Conservation (phyloP, 1,140 invertebrate species). For the Drosophila subobscura region DNA sequence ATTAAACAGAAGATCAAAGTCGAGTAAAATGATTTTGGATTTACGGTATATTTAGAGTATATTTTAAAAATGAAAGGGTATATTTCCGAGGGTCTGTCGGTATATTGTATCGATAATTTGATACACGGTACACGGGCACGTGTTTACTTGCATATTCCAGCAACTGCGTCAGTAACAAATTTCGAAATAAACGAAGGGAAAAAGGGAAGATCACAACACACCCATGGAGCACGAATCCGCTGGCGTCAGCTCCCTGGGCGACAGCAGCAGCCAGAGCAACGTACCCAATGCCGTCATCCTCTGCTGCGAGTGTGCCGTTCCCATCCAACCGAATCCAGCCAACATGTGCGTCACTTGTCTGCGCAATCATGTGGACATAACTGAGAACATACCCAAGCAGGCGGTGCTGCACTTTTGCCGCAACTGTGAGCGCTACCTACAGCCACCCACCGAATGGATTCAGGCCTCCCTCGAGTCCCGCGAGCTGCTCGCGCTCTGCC, state of each 20-base stretch:
- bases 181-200: constrained; percentile 7
- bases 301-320: constrained; percentile 92
- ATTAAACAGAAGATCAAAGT: too few species aligned
- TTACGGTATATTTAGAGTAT: too few species aligned
- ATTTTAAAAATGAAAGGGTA: too few species aligned
- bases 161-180: constrained; percentile 26
- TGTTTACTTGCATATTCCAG: constrained; percentile 50
- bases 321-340: constrained; percentile 96
- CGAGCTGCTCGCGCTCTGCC: constrained; percentile 95
- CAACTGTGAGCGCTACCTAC: constrained; percentile 96
- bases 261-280: constrained; percentile 8
- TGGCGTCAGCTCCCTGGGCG: constrained; percentile 46
- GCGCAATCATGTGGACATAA: constrained; percentile 95
- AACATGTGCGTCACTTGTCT: constrained; percentile 99
- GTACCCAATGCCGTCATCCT: constrained; percentile 55
- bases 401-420: constrained; percentile 94
- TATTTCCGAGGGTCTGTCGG: too few species aligned
- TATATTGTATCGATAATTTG: too few species aligned
- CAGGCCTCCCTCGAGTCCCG: constrained; percentile 94
- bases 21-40: too few species aligned
- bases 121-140: constrained; percentile 22
- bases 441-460: constrained; percentile 97
- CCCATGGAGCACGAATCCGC: constrained; percentile 57
- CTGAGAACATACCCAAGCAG: constrained; percentile 98
- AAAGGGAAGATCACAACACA: not conserved